Base-by-base conservation (phyloP, 2,888 invertebrate genomes). In the Tetragnatha montana region DNA sequence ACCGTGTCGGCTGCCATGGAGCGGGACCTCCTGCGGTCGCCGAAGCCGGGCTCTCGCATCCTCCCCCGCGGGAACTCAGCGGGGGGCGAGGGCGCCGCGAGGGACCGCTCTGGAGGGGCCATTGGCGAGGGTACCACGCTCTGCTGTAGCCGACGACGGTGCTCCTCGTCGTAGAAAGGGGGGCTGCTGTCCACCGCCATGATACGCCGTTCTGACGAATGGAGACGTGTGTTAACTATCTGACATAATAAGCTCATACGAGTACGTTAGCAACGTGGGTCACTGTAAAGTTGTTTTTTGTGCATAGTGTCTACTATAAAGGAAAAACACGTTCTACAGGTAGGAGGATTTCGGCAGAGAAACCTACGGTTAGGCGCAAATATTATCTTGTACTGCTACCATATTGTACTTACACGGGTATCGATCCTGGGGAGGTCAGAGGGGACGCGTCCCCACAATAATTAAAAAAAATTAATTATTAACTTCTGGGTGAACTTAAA, bases 121-220 rank as follows among this genome's bases (percentile, higher is more conserved):
- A 89, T 85, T 0, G 83, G 88, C 3, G 82, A 73, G 21, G 82
- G 82, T 19, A 19, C 47, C 7, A 84, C 69, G 49, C 75, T 81
- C n/a, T 21, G 17, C 51, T 81, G 83, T 7, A 73, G 81, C 1
- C 74, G 87, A 8, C 85, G 85, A 14, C 85, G 85, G 6, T 70
- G 47, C 19, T 82, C 86, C 60, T 84, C 89, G 69, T 86, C 86
- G 60, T 82, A 90, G 51, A 90, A 90, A 60, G 87, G 90, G 22
- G 87, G 83, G 69, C 90, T 87, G 70, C 83, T 82, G 60, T 96
- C 93, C 78, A 93, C 92, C 60, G 93, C 90, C 87, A 87, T 86
- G 19, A 90, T 86, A 50, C 90, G 83, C 19, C 93, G 94, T 94
- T 83, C 90, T 90, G 74, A 1, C 79, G 69, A n/a, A 60, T 17